Percentiles rank a stretch among this genome's conserved stretches.
phyloP scores from a whole-genome alignment of 2,113 vertebrate genomes.

The Eulacestoma nigropectus region DNA sequence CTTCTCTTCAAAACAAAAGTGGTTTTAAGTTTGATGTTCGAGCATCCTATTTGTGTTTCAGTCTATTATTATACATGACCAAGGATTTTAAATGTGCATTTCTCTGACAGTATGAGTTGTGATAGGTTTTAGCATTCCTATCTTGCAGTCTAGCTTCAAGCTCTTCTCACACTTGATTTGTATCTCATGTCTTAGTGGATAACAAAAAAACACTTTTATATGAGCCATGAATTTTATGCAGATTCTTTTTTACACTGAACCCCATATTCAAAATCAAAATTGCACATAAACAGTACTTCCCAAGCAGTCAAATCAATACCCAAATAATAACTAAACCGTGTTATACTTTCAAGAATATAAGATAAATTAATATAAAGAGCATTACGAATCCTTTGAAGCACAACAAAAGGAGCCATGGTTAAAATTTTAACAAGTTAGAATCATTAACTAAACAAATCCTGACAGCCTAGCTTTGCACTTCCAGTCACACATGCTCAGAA shows the following conservation, averaged over 20 bases:
- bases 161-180: slow-evolving; percentile 42
- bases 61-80: slow-evolving; percentile 5
- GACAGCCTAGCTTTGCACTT: slow-evolving; percentile 64
- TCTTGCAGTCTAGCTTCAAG: slow-evolving; percentile 19
- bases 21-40: background rate
- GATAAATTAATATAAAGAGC: slow-evolving; percentile 60
- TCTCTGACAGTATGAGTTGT: background rate
- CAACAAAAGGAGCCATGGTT: slow-evolving; percentile 62
- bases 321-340: background rate
- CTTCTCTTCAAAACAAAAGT: background rate
- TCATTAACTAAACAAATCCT: slow-evolving; percentile 74
- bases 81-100: background rate
- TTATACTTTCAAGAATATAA: slow-evolving; percentile 8
- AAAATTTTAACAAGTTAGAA: slow-evolving; percentile 73
- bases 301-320: background rate
- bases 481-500: slow-evolving; percentile 64
- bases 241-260: background rate
- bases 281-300: background rate
- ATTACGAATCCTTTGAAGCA: slow-evolving; percentile 62
- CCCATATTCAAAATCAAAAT: background rate
- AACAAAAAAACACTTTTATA: background rate
- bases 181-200: background rate
- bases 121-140: slow-evolving; percentile 18
- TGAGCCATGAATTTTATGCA: background rate
- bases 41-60: background rate